These are phyloP conservation scores for Patiria miniata DNA, from an alignment of 35 echinoderm and acorn worm species.

Conservation along the genomic window DNA sequence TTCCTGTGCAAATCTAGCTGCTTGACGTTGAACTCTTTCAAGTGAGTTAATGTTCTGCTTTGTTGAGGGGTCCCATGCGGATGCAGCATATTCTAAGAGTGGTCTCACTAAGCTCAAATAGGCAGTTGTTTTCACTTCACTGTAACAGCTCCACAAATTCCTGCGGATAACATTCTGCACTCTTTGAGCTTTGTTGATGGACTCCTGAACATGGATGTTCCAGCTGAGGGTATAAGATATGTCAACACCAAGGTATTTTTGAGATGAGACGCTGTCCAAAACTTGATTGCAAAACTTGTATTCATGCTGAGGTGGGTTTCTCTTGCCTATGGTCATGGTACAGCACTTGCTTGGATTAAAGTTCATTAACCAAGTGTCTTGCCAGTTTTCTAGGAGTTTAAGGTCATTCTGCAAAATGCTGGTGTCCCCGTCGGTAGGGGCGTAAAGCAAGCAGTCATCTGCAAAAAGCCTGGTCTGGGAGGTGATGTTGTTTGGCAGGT, in stretches of 20 bases:
- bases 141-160: too few relatives aligned
- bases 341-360: constrained; percentile 42
- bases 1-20: too few relatives aligned
- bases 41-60: too few relatives aligned
- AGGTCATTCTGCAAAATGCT: constrained; percentile 43
- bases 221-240: constrained; percentile 30
- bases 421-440: neutral
- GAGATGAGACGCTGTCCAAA: too few relatives aligned
- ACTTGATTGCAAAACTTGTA: too few relatives aligned
- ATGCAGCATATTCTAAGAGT: too few relatives aligned
- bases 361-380: constrained; percentile 19
- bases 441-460: constrained; percentile 55
- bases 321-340: constrained; percentile 45
- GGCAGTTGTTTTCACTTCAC: too few relatives aligned
- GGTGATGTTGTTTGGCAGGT: constrained; percentile 39
- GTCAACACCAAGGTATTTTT: too few relatives aligned
- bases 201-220: constrained; percentile 24
- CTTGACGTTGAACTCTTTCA: too few relatives aligned
- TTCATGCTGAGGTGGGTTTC: constrained; percentile 38
- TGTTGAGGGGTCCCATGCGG: too few relatives aligned
- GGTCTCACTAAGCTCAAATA: too few relatives aligned
- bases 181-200: constrained; percentile 12
- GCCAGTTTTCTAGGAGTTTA: neutral
- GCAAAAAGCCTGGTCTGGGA: constrained; percentile 59
- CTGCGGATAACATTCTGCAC: too few relatives aligned